Evolutionary conservation across 30 jellyfish, hydroid and myxozoan species (phyloP).

Genomic region (Phacellophora camtschatica): DNA sequence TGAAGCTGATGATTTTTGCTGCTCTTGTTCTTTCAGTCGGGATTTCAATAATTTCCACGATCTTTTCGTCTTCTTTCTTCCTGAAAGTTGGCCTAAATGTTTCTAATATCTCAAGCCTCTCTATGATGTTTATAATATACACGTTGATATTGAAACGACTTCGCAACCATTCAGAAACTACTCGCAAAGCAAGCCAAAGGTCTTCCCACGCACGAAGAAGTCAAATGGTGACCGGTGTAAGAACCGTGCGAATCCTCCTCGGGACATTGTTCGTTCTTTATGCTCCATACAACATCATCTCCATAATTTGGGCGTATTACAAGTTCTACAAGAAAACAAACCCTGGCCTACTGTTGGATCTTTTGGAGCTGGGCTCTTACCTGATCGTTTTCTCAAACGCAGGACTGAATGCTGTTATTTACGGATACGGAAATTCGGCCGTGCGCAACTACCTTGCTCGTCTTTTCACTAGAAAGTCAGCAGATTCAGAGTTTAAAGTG

Average conservation of each 20-base stretch:
- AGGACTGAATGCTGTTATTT: conserved; percentile 20
- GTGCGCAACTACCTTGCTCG: conserved; percentile 1
- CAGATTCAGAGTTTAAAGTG: neutral
- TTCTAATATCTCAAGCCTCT: neutral
- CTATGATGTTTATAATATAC: conserved; percentile 12
- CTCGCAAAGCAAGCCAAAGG: neutral
- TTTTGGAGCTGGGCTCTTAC: neutral
- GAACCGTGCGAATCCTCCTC: conserved; percentile 9
- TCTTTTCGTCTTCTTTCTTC: conserved; percentile 22
- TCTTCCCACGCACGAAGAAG: neutral
- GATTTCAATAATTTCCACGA: conserved; percentile 13
- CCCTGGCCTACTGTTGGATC: conserved; percentile 1
- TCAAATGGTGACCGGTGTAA: conserved; percentile 2
- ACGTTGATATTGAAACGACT: neutral
- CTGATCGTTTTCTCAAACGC: conserved; percentile 2
- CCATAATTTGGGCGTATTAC: conserved; percentile 23
- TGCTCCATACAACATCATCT: conserved; percentile 6
- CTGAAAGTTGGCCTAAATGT: conserved; percentile 2
- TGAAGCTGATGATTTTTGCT: neutral
- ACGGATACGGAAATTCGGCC: conserved; percentile 16
- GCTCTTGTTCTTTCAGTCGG: neutral
- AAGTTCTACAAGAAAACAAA: neutral
- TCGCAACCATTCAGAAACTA: neutral
- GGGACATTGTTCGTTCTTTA: neutral
- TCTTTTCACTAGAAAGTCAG: neutral